Evolutionary conservation across 2,113 vertebrate species (phyloP), one percentile per base, ranked within the genome.

Genomic region (Ciconia boyciana): DNA sequence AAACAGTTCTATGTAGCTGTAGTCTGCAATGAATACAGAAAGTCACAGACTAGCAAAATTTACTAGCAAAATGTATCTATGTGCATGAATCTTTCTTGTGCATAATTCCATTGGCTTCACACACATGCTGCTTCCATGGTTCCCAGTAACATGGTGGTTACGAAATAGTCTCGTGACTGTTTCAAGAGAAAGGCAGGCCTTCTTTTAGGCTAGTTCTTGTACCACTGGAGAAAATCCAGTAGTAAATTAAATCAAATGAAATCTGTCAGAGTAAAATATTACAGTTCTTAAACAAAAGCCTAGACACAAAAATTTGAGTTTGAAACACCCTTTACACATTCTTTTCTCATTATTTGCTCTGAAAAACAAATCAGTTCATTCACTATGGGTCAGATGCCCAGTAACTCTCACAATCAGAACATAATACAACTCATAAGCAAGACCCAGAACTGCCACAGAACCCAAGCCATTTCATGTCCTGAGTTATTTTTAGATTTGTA

Each of bases 171-270:
- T 83, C 44, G 5, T 72, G 76, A 85, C 62, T 70, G 48, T 60
- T 94, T 92, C 58, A 75, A 60, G 65, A 81, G 52, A 61, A 61
- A 62, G 34, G 44, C 41, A 83, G 22, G 16, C 14, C 57, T 26
- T 34, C 81, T 90, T 77, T 69, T 24, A 95, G 62, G n/a, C 36
- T 76, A 55, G 55, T 43, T 85, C 85, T 71, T 69, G 18, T 79
- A 82, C 54, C 83, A 41, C 46, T 96, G 77, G 65, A 93, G 89
- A 96, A 96, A 97, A 88, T 79, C 39, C 83, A 96, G 60, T 26
- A 91, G 51, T 70, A 85, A 94, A 92, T 43, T 69, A 68, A 85
- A 87, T 77, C 51, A 71, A 81, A 87, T 34, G 1, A 72, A 82
- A 68, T 36, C 32, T 82, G 32, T 54, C 51, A 90, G 41, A 77